Evolutionary conservation across 2,113 vertebrate species (phyloP), one percentile per base, ranked within the genome.

Genomic region (Notothenia coriiceps): DNA sequence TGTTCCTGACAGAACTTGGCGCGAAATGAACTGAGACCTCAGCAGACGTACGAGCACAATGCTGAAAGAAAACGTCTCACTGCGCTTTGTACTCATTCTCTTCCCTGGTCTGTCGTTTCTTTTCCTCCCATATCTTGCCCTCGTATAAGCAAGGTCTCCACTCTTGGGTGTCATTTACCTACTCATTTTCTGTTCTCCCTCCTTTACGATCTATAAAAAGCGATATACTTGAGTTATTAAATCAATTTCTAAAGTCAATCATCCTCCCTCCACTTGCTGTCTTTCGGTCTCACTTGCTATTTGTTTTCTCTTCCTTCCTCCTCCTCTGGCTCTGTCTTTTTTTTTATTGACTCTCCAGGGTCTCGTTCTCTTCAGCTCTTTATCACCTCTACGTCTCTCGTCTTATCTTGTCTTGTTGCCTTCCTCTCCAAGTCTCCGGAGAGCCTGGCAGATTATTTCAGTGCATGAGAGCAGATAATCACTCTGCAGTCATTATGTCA

Each of bases 381-480:
- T 91, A 86, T 84, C 84, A 57, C 70, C 74, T 79, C 79, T 71
- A 68, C 70, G 79, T 64, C 71, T 84, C 80, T 83, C 74, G 25
- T 86, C 90, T 90, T 86, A 85, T 91, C 89, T 83, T 69, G 75
- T 91, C 91, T 88, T 67, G 70, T 80, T 86, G 81, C 86, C 84
- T 90, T 79, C 57, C 62, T 79, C 76, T 82, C 80, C 79, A 87
- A 78, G 56, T 89, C 91, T 92, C 90, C n/a, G 3, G 83, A 91
- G 86, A 89, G 82, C 79, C 70, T 44, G 64, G 69, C 56, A 83
- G 89, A 92, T 90, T 86, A 87, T 92, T 91, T 93, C 79, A 84
- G 89, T 77, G 86, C 86, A 84, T 74, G 83, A 91, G 84, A 89
- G 74, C 88, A 80, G 88, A 89, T 90, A 90, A 92, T 92, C 89